Percentiles rank a stretch among this genome's conserved stretches.
phyloP scores from a whole-genome alignment of 2,797 vertebrate species.

The Melanotaenia maccullochi region DNA sequence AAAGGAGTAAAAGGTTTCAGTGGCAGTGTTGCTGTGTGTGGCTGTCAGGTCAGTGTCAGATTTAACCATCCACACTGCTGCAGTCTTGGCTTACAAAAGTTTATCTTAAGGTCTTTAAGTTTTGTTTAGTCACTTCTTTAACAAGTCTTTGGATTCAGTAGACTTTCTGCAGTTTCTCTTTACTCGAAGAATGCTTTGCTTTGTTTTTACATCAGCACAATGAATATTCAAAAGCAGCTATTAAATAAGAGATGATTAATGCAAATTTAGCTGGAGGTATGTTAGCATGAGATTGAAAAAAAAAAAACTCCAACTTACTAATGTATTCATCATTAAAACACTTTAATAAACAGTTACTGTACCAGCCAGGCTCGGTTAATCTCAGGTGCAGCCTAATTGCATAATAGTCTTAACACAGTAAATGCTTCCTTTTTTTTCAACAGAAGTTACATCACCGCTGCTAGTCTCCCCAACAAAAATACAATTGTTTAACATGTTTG shows the following conservation, averaged over 20 bases:
- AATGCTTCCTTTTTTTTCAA: conserved; percentile 33
- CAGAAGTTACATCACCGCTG: conserved; percentile 49
- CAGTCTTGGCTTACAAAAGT: not conserved
- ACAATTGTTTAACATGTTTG: conserved; percentile 43
- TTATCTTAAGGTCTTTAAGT: not conserved
- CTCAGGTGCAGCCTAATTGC: conserved; percentile 37
- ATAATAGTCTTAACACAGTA: conserved; percentile 54
- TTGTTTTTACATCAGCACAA: not conserved
- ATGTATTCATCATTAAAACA: not conserved
- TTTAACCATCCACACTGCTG: not conserved
- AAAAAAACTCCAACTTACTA: not conserved
- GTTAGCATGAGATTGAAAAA: not conserved
- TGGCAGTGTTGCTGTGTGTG: not conserved
- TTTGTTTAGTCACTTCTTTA: not conserved
- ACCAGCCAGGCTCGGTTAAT: not conserved
- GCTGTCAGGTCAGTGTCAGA: not conserved
- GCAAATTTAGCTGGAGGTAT: not conserved
- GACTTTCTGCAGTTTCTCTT: not conserved
- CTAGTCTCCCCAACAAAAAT: conserved; percentile 27
- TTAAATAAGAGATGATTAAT: not conserved
- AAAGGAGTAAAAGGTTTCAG: not conserved
- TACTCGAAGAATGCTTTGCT: not conserved
- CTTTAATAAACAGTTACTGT: not conserved
- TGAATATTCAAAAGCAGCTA: not conserved
- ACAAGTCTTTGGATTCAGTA: not conserved